Base-by-base conservation (phyloP, 2,888 invertebrate genomes). In the Pammene fasciana region DNA sequence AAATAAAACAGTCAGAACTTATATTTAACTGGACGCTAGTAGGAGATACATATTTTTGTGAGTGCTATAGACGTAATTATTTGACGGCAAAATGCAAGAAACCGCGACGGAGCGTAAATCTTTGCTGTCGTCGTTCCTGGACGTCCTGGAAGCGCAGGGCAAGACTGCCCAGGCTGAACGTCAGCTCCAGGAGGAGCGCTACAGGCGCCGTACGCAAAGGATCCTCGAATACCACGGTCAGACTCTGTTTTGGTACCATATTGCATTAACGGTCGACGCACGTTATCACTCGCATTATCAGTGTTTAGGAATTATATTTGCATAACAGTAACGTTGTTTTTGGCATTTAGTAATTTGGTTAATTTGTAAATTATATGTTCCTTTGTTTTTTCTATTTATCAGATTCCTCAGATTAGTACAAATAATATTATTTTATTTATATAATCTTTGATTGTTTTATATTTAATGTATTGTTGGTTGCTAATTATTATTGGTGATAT, bases 171-270 rank as follows among this genome's bases (percentile, higher is more conserved):
- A 87, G 70, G 83, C 83, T 11, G 89, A 90, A 61, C 82, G 89
- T 64, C 87, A 89, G 75, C 82, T 92, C 36, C 90, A 89, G 72
- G 91, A 93, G 74, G 90, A 92, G 72, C 89, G 89, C 73, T 90
- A 89, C 74, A 75, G 90, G 55, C 80, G 88, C 61, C 86, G 92
- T 74, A 89, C 91, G 6, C 92, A 92, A 74, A 86, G 85, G 77
- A 92, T 93, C 67, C 90, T 90, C 74, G 92, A 92, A 75, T 90
- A 88, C 73, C 91, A 92, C 74, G 92, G 93, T 93, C 83, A 78
- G 77, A 26, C 18, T 3, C n/a, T 59, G 41, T 41, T 48, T 41
- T 41, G 14, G 55, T 48, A 26, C 56, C 68, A 68, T 62, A 62
- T 68, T 56, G 56, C 56, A 56, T 41, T 50, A 43, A 43, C 62